Base-by-base conservation (phyloP, 2,113 vertebrate genomes). In the Lagopus leucura region DNA sequence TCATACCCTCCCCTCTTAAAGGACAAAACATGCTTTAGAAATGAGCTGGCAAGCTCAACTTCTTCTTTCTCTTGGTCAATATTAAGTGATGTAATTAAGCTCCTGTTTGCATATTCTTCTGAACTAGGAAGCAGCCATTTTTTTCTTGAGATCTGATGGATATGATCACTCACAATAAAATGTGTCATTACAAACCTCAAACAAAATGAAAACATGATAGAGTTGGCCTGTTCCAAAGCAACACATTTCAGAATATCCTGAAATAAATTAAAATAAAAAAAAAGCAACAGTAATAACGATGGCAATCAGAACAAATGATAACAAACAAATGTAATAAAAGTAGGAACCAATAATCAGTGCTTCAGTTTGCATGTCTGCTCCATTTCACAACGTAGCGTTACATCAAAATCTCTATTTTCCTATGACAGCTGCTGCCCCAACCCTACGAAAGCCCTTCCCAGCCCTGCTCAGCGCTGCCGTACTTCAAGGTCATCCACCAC, bases 1-100 rank as follows among this genome's bases (percentile, higher is more conserved):
- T 93, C 84, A 88, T 90, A 86, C 82, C 95, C 95, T 96, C 75
- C 96, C 86, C 75, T 95, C 96, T 97, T 97, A 97, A 97, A 97
- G 95, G 95, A 95, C 96, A 96, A 97, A 96, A 89, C 95, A 95
- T 73, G 89, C 91, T 95, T 94, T 94, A 89, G 91, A 96, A 97
- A 94, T 95, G 95, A 97, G 93, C 75, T 96, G 90, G 94, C 95
- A 97, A 94, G 89, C 94, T 97, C 87, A 7, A 90, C 65, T 86
- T 57, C 63, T 86, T 93, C 93, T 89, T 88, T 90, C 77, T 94
- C 77, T 83, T 91, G 93, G 95, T 96, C 94, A 96, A 94, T 95
- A 93, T 95, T 95, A 96, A 95, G 88, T 80, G 94, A 96, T 94
- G 92, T 90, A 95, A 94, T 95, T 93, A 96, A 96, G 93, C 93